Percentiles rank a stretch among this genome's conserved stretches.
Conservation (phyloP, 2,797 vertebrate genomes). For the Hippopotamyrus pictus region DNA sequence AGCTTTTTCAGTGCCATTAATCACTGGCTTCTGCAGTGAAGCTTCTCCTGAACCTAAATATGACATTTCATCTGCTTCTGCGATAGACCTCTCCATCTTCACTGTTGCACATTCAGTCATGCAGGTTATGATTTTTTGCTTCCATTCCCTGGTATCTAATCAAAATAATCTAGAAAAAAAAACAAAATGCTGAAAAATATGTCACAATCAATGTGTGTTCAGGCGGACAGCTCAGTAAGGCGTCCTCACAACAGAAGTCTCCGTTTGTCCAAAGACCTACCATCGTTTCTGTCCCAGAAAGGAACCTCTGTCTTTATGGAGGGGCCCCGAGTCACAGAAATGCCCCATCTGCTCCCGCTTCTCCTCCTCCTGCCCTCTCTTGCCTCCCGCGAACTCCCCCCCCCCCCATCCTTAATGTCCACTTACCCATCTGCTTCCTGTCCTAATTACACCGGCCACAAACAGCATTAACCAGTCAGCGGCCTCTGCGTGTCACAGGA, state of each 20-base stretch:
- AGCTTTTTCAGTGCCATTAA: neutral
- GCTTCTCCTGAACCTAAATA: neutral
- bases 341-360: constrained; percentile 18
- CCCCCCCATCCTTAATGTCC: constrained; percentile 17
- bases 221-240: neutral
- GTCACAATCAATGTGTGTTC: neutral
- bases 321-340: constrained; percentile 28
- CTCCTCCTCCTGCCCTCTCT: neutral
- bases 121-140: neutral
- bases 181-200: neutral
- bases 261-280: neutral
- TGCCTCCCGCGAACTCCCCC: neutral
- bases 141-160: neutral
- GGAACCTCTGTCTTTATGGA: neutral
- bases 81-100: neutral
- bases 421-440: constrained; percentile 41
- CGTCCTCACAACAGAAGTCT: neutral
- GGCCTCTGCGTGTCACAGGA: constrained; percentile 21
- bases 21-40: neutral
- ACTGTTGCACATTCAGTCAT: neutral
- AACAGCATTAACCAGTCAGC: constrained; percentile 28
- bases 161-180: neutral
- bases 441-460: constrained; percentile 34
- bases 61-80: neutral
- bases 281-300: neutral